Conservation (phyloP, 2,888 invertebrate genomes). For the Allolobophora icterica region DNA sequence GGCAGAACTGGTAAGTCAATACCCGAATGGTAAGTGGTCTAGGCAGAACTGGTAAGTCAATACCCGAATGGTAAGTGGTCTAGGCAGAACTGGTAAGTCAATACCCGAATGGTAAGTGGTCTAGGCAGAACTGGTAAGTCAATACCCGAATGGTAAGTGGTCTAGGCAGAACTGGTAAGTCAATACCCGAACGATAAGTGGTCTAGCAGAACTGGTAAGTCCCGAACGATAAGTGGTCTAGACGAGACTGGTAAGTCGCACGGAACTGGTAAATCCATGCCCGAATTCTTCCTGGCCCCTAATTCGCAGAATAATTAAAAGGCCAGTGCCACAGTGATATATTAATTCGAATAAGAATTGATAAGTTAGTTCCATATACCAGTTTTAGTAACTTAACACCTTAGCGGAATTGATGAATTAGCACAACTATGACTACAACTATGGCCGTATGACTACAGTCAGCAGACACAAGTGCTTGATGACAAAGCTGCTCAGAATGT, state of each 20-base stretch:
- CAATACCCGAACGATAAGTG: neutral
- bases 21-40: neutral
- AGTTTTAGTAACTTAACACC: neutral
- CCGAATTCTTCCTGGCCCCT: neutral
- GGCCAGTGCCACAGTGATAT: too few species aligned
- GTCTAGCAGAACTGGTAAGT: too few species aligned
- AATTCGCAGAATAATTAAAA: too few species aligned
- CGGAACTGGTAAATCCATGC: neutral
- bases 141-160: neutral
- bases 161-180: conserved; percentile 21
- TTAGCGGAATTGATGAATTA: neutral
- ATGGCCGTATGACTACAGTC: too few species aligned
- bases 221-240: too few species aligned
- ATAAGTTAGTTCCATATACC: too few species aligned
- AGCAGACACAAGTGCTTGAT: neutral
- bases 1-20: neutral
- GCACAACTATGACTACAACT: neutral
- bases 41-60: neutral
- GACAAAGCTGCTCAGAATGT: neutral
- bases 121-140: neutral
- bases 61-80: neutral
- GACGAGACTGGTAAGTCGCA: neutral
- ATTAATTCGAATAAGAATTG: too few species aligned
- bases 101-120: neutral
- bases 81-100: conserved; percentile 15